These are phyloP conservation scores for Conomelus anceps DNA, from an alignment of 2,888 invertebrate genomes.

Conservation along the genomic window DNA sequence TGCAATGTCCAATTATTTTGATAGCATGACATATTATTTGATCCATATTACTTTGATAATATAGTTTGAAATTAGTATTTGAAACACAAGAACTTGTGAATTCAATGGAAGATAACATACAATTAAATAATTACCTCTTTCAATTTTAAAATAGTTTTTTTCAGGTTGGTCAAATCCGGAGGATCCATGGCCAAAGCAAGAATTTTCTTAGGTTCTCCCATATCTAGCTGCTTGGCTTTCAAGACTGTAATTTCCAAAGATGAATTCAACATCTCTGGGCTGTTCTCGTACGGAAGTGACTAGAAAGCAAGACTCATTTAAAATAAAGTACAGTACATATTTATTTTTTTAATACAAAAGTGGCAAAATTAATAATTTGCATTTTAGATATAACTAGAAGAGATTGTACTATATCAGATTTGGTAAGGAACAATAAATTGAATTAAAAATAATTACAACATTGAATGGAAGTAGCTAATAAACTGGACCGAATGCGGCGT, in stretches of 20 bases:
- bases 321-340: not conserved
- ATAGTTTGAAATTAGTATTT: no score
- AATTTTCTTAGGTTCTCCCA: constrained; percentile 72
- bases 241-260: constrained; percentile 76
- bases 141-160: constrained; percentile 70
- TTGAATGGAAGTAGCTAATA: no score
- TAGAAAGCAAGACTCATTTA: not conserved
- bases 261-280: constrained; percentile 71
- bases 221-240: constrained; percentile 70
- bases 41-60: not conserved
- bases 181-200: constrained; percentile 80
- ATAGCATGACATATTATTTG: not conserved
- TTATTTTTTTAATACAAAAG: not conserved
- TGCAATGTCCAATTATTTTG: no score
- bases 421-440: no score
- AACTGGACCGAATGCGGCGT: no score
- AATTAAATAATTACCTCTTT: constrained; percentile 67
- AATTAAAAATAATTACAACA: no score
- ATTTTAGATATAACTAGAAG: no score
- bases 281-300: constrained; percentile 18
- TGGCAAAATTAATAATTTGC: no score
- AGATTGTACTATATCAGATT: no score
- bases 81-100: no score
- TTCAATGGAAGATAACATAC: no score
- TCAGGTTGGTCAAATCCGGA: constrained; percentile 74